Conservation (phyloP, 1,140 invertebrate genomes). For the Pseudomyrmex gracilis region DNA sequence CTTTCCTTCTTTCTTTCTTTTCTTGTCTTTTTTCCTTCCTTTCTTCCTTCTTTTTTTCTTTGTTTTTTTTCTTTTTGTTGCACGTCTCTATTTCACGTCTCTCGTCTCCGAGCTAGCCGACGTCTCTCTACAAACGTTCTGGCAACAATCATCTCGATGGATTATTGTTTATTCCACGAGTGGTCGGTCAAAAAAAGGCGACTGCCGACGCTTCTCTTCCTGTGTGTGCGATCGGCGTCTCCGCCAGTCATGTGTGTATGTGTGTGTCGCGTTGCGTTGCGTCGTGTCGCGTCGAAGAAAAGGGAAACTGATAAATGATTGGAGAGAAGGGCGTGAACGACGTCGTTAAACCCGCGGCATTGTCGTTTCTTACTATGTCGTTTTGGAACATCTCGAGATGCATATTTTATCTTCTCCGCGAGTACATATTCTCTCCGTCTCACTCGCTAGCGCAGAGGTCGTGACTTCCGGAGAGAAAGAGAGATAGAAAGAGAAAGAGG, state of each 20-base stretch:
- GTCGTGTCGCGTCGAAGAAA: conserved; percentile 44
- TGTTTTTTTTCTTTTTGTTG: too few relatives aligned
- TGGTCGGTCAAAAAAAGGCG: conserved; percentile 13
- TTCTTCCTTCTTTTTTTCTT: too few relatives aligned
- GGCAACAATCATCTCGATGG: neutral
- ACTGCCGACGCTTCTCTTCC: conserved; percentile 23
- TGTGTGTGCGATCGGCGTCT: conserved; percentile 24
- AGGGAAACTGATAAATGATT: conserved; percentile 13
- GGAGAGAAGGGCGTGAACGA: conserved; percentile 57
- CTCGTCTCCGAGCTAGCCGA: too few relatives aligned
- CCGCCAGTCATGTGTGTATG: neutral
- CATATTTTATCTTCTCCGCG: neutral
- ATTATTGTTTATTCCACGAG: conserved; percentile 19
- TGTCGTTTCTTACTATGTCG: conserved; percentile 20
- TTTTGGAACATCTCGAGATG: neutral
- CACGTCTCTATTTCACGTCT: too few relatives aligned
- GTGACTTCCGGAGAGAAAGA: conserved; percentile 59
- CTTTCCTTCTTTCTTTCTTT: too few relatives aligned
- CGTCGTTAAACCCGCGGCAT: conserved; percentile 22
- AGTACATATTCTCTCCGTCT: conserved; percentile 1
- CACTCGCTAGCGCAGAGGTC: conserved; percentile 42
- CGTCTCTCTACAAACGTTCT: neutral
- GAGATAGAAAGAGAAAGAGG: conserved; percentile 39
- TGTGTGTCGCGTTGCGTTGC: neutral
- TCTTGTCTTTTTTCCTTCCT: too few relatives aligned